A percentile compares a stretch with the other conserved stretches of the same genome.
Evolutionary conservation across 2,888 invertebrate genomes (phyloP).

Genomic region (Luperina testacea): DNA sequence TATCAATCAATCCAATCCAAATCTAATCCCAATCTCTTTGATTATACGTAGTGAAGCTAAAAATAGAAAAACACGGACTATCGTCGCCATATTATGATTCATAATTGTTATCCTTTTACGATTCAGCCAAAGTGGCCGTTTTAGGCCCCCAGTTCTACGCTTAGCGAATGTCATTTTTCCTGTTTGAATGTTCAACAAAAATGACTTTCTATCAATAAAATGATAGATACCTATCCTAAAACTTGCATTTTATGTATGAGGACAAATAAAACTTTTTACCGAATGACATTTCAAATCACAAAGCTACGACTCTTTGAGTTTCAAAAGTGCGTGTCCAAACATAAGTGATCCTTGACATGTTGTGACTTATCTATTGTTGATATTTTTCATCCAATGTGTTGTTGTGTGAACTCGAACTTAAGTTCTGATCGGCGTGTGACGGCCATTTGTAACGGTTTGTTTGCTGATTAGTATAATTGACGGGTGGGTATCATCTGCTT

Average conservation of each 20-base stretch:
- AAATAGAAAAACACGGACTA: no score
- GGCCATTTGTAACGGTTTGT: conserved; percentile 63
- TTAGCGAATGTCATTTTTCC: neutral
- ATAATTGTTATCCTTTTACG: no score
- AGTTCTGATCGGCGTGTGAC: conserved; percentile 73
- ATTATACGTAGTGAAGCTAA: no score
- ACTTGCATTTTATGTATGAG: conserved; percentile 10
- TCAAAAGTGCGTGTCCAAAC: conserved; percentile 65
- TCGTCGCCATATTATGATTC: no score
- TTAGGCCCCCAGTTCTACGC: neutral
- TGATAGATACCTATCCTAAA: neutral
- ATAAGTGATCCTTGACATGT: conserved; percentile 58
- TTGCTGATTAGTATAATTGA: conserved; percentile 43
- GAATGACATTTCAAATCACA: conserved; percentile 43
- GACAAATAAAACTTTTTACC: conserved; percentile 33
- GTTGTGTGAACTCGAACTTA: conserved; percentile 53
- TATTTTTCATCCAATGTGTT: conserved; percentile 62
- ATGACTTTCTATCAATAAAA: conserved; percentile 32
- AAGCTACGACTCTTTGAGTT: conserved; percentile 33
- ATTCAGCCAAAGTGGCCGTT: no score
- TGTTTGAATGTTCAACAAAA: neutral
- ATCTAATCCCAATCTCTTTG: no score
- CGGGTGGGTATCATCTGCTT: conserved; percentile 42
- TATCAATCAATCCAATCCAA: no score
- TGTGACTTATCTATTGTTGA: conserved; percentile 62